Percentiles rank a stretch among this genome's conserved stretches.
Conservation (phyloP, 2,888 invertebrate species). For the Platypus cylindrus region DNA sequence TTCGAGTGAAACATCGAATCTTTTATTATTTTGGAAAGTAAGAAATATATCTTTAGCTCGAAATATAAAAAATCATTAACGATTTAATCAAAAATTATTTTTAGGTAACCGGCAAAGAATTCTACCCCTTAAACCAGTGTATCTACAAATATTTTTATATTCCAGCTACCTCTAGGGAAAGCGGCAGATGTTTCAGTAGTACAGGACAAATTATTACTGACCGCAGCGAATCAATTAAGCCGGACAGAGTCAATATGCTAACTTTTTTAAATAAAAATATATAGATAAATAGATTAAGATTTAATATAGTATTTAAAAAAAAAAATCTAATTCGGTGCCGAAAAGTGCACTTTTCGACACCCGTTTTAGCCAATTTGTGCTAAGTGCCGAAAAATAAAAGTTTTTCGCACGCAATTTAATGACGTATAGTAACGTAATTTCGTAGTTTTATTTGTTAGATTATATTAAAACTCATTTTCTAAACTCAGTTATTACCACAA, state of each 20-base stretch:
- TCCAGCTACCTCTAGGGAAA: too few species aligned
- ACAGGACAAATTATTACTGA: constrained; percentile 5
- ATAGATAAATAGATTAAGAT: constrained; percentile 1
- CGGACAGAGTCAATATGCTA: constrained; percentile 1
- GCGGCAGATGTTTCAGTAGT: constrained; percentile 3
- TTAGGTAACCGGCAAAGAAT: constrained; percentile 5
- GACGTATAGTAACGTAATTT: too few species aligned
- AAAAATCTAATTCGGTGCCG: too few species aligned
- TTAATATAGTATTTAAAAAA: constrained; percentile 8
- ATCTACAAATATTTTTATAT: background rate
- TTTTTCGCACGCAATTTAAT: too few species aligned
- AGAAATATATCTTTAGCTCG: too few species aligned
- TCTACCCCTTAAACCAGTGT: background rate
- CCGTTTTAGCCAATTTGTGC: too few species aligned
- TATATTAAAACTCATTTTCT: too few species aligned
- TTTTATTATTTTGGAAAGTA: constrained; percentile 14
- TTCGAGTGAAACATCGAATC: constrained; percentile 5
- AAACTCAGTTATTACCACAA: too few species aligned
- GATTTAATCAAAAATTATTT: constrained; percentile 2
- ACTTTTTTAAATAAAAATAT: constrained; percentile 2
- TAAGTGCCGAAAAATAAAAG: too few species aligned
- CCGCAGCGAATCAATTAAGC: background rate
- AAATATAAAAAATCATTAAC: too few species aligned
- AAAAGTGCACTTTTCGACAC: too few species aligned
- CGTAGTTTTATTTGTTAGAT: too few species aligned